Base-by-base conservation (phyloP, 1,140 invertebrate species). In the Pygmarrhopalites habei region DNA sequence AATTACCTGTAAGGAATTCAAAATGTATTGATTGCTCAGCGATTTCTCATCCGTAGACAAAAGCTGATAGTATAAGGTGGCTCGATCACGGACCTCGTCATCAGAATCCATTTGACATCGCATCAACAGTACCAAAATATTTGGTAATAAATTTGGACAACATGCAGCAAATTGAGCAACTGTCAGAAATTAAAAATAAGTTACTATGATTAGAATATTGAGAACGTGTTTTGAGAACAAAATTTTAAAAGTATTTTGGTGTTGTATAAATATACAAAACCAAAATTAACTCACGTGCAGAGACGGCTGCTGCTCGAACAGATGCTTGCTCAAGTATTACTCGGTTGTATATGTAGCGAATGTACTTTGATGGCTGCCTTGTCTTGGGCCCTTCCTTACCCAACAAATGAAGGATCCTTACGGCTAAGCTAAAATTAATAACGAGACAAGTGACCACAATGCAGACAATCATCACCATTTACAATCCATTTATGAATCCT, bases 261-360 rank as follows among this genome's bases (percentile, higher is more conserved):
- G n/a, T n/a, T n/a, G n/a, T n/a, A n/a, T n/a, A n/a, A n/a, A n/a
- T n/a, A n/a, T n/a, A n/a, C n/a, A n/a, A n/a, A n/a, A n/a, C n/a
- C n/a, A n/a, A n/a, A n/a, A n/a, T n/a, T n/a, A n/a, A n/a, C n/a
- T n/a, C n/a, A n/a, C n/a, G 82, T 0, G 96, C 94, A 2, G 92
- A 92, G 0, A 99, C 95, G 7, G 97, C 96, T 3, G 96, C 96
- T 0, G 92, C 92, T 44, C 94, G 80, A 0, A 99, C 92, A 35
- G 92, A 86, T 0, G 95, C 90, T 73, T 90, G 92, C 73, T 99
- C 97, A 32, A 99, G 78, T 67, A 99, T 98, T 0, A 99, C 93
- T 47, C 97, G 83, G 77, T 99, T 99, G 75, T 99, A 99, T 71
- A 99, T 98, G 73, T 95, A 99, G 2, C 97, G 83, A 70, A 99